These are phyloP conservation scores for Panagrolaimus sp. DNA, from an alignment of 1,140 invertebrate genomes.

Conservation along the genomic window DNA sequence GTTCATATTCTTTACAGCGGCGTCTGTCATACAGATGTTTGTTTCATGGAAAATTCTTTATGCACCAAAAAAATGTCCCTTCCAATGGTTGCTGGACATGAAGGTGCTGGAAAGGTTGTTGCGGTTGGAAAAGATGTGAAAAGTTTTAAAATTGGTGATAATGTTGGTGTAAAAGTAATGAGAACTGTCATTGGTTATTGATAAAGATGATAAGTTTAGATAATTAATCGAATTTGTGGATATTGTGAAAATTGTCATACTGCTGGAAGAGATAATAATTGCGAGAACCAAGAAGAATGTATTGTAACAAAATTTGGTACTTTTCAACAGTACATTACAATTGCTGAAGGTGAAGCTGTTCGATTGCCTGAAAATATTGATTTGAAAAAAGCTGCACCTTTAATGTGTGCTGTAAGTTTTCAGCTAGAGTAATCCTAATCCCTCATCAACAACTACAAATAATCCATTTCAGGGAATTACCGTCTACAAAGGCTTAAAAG, in stretches of 20 bases:
- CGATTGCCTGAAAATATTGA: conserved; percentile 22
- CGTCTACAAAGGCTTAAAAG: conserved; percentile 30
- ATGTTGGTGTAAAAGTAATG: conserved; percentile 35
- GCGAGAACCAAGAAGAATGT: conserved; percentile 13
- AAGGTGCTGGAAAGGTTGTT: conserved; percentile 34
- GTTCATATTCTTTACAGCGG: background rate
- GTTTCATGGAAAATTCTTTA: conserved; percentile 21
- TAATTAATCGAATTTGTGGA: conserved; percentile 18
- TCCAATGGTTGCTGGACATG: conserved; percentile 37
- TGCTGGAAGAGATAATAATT: conserved; percentile 18
- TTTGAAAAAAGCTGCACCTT: conserved; percentile 23
- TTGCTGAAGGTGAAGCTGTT: conserved; percentile 20
- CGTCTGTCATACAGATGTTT: conserved; percentile 8
- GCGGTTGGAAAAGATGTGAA: conserved; percentile 22
- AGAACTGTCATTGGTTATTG: too few relatives aligned
- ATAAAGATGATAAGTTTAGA: conserved; percentile 2
- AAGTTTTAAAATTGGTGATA: conserved; percentile 32
- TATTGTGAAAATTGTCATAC: conserved; percentile 20
- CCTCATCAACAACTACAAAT: too few relatives aligned
- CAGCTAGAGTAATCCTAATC: background rate
- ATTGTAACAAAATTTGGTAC: conserved; percentile 27
- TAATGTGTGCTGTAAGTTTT: conserved; percentile 30
- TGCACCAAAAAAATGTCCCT: conserved; percentile 13
- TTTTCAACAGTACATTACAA: conserved; percentile 31
- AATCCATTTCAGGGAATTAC: conserved; percentile 25